Evolutionary conservation across 2,888 invertebrate genomes (phyloP).

Genomic region (Macrophya alboannulata): DNA sequence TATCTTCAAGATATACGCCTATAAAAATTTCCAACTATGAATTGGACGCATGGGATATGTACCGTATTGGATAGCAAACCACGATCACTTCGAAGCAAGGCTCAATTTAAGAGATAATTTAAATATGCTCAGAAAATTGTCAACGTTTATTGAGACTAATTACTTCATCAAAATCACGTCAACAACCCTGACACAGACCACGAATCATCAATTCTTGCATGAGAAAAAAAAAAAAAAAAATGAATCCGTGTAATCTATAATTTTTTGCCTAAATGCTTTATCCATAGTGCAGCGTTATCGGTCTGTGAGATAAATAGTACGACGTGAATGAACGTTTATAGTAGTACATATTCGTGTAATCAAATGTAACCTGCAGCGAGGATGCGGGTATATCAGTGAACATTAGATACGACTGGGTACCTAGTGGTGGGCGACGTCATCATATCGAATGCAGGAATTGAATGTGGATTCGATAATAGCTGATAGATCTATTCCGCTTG

Average conservation of each 20-base stretch:
- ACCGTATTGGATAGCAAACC: not conserved
- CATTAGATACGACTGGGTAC: not conserved
- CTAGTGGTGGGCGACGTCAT: not conserved
- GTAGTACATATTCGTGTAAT: not conserved
- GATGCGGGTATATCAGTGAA: not conserved
- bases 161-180: not conserved
- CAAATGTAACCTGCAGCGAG: not conserved
- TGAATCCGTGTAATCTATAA: too few species aligned
- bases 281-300: not conserved
- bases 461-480: slow-evolving; percentile 25
- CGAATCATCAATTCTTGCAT: not conserved
- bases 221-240: not conserved
- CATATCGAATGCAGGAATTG: slow-evolving; percentile 22
- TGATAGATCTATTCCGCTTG: slow-evolving; percentile 31
- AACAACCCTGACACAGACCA: not conserved
- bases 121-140: too few species aligned
- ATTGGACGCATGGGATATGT: not conserved
- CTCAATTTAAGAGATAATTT: too few species aligned
- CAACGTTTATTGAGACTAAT: too few species aligned
- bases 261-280: not conserved
- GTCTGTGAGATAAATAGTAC: not conserved
- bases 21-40: not conserved
- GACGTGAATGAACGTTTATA: not conserved
- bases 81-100: not conserved
- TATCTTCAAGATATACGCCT: not conserved